These are phyloP conservation scores for Hapalemur alaotrensis DNA, from an alignment of 2,797 vertebrate genomes.

Conservation along the genomic window DNA sequence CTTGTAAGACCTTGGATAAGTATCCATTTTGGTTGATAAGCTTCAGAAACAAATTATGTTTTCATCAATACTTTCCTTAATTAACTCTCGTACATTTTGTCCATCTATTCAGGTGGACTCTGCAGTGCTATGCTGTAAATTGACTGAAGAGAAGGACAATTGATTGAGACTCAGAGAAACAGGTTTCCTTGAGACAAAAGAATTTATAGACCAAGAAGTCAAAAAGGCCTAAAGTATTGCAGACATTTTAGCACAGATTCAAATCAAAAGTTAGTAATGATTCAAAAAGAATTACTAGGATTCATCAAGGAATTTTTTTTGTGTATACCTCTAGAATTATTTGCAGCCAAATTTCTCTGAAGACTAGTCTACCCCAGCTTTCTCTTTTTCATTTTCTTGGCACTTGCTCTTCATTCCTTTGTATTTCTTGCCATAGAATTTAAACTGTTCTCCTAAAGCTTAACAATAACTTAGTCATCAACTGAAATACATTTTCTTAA, in stretches of 20 bases:
- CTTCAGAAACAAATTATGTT: conserved; percentile 52
- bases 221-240: conserved; percentile 3
- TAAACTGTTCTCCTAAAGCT: neutral
- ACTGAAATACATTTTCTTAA: neutral
- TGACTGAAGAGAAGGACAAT: conserved; percentile 10
- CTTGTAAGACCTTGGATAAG: neutral
- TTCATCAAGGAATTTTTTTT: neutral
- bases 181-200: conserved; percentile 25
- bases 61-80: conserved; percentile 57
- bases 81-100: conserved; percentile 39
- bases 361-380: neutral
- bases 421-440: neutral
- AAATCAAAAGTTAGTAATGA: neutral
- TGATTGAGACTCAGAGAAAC: conserved; percentile 28
- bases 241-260: conserved; percentile 3
- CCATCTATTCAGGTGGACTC: conserved; percentile 24
- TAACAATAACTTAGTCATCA: neutral
- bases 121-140: neutral
- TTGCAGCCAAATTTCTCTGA: neutral
- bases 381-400: neutral
- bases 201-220: neutral
- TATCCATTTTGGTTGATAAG: neutral
- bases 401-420: neutral
- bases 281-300: neutral
- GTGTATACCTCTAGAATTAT: neutral